Base-by-base conservation (phyloP, 2,888 invertebrate genomes). In the Patella caerulea region DNA sequence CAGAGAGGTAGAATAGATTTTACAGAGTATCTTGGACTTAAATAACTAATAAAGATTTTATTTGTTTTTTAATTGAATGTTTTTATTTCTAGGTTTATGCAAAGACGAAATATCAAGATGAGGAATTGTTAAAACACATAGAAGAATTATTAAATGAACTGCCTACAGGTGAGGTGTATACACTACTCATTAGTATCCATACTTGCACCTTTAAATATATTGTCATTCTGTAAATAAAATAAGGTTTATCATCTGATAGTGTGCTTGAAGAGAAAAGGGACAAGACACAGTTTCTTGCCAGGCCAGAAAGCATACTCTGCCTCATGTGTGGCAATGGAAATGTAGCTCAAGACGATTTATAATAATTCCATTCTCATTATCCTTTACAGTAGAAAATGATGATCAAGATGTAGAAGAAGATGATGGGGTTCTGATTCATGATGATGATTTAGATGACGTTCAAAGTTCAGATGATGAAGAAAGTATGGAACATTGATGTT, bases 91-190 rank as follows among this genome's bases (percentile, higher is more conserved):
- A 91, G 91, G 84, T 91, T n/a, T 88, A 88, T 78, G 75, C 71
- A 5, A 91, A 91, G 80, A 82, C 86, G 15, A 87, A 87, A 52
- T 88, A 86, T 79, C 86, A 90, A 54, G 91, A 92, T 81, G 83
- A 83, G 70, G 90, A 88, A 34, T 82, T 91, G 77, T 72, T 88
- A 19, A 83, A 88, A 74, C 91, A 91, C 78, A 84, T 91, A 17
- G 85, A 88, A 19, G 91, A 91, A 78, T 82, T 91, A 52, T 80
- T 91, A 72, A 78, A 85, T 56, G 89, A 90, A 74, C 77, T 90
- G 71, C 90, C 89, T 69, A 87, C 90, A 83, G 89, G 89, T 86
- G 82, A 74, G 15, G 55, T 52, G 7, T 53, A 45, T 29, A 65
- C 17, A 29, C 45, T 45, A 45, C 45, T 45, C 70, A 17, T 70